phyloP scores from a whole-genome alignment of 2,888 invertebrate genomes.

The Himalopsyche anomala region DNA sequence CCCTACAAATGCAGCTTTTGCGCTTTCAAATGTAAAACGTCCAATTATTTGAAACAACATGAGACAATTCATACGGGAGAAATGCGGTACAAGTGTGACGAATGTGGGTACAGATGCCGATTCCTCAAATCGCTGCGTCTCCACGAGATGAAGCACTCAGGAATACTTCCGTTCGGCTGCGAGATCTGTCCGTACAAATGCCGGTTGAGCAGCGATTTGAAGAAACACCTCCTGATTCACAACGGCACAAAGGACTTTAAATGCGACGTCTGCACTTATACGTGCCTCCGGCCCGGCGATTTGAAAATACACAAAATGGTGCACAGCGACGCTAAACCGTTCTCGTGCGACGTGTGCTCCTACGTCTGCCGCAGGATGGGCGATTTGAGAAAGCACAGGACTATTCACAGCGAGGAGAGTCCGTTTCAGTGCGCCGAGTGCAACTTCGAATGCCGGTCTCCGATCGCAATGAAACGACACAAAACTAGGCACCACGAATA shows the following conservation, averaged over 20 bases:
- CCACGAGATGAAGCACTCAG: not conserved
- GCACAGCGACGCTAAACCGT: not conserved
- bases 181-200: not conserved
- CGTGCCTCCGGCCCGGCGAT: not conserved
- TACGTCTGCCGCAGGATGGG: not conserved
- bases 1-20: constrained; percentile 19
- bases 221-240: not conserved
- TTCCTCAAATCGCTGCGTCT: not conserved
- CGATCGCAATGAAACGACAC: not conserved
- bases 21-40: not conserved
- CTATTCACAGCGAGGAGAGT: not conserved
- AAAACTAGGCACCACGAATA: not conserved
- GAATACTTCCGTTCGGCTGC: not conserved
- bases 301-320: constrained; percentile 7
- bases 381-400: not conserved
- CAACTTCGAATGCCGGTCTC: not conserved
- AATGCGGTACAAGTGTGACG: constrained; percentile 26
- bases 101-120: not conserved
- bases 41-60: not conserved
- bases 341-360: not conserved
- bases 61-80: constrained; percentile 25
- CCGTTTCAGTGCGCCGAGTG: not conserved
- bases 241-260: not conserved
- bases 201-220: not conserved
- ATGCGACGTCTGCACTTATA: not conserved